Percentiles rank a stretch among this genome's conserved stretches.
Evolutionary conservation across 2,888 invertebrate species (phyloP).

Genomic region (Pogonocherus hispidulus): DNA sequence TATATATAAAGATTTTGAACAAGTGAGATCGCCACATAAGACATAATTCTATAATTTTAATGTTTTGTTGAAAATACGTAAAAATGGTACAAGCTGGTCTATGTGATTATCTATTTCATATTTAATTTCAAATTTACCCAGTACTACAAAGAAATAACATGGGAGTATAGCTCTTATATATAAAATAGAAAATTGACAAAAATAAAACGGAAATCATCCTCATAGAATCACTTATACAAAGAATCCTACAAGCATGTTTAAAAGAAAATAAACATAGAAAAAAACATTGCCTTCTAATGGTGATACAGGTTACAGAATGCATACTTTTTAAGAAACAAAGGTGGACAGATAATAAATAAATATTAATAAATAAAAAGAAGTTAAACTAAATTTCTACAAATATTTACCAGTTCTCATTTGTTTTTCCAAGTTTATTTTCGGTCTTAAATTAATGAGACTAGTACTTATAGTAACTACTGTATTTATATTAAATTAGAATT

Average conservation of each 20-base stretch:
- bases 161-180: no score
- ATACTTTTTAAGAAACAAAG: conserved; percentile 3
- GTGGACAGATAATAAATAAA: conserved; percentile 14
- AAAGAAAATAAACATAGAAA: conserved; percentile 18
- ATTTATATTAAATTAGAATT: conserved; percentile 57
- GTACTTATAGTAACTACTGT: conserved; percentile 37
- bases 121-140: no score
- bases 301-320: not conserved
- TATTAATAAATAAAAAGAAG: conserved; percentile 7
- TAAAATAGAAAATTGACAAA: no score
- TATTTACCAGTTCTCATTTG: not conserved
- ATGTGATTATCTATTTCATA: no score
- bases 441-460: conserved; percentile 53
- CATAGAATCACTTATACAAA: not conserved
- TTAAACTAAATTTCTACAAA: not conserved
- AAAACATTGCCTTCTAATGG: not conserved
- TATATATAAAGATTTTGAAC: no score
- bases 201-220: not conserved
- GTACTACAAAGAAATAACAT: no score
- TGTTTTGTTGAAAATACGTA: no score
- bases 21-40: no score
- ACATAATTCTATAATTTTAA: no score
- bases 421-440: conserved; percentile 14
- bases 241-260: conserved; percentile 9
- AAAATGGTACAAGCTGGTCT: no score